Evolutionary conservation across 2,888 invertebrate species (phyloP).

Genomic region (Parnassius mnemosyne): DNA sequence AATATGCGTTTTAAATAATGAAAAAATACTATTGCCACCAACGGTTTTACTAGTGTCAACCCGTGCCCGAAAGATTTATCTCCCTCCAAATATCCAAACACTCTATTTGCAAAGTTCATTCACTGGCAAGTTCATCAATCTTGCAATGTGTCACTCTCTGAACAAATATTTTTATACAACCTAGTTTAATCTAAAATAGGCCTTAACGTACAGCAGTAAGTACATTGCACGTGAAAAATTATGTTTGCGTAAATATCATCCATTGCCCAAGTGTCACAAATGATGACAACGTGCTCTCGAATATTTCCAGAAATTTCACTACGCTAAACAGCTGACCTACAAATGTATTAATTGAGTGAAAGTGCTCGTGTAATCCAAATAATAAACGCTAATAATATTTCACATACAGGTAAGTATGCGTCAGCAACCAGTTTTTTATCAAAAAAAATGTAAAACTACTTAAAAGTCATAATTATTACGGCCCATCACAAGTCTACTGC

Average conservation of each 20-base stretch:
- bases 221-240: conserved; percentile 15
- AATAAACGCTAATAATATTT: too few relatives aligned
- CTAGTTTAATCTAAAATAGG: conserved; percentile 20
- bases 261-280: conserved; percentile 36
- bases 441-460: too few relatives aligned
- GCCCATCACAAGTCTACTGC: too few relatives aligned
- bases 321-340: conserved; percentile 23
- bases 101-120: conserved; percentile 46
- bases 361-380: conserved; percentile 10
- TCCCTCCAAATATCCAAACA: conserved; percentile 31
- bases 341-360: conserved; percentile 24
- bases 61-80: conserved; percentile 34
- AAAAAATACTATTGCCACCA: too few relatives aligned
- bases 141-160: conserved; percentile 36
- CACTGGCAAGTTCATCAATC: conserved; percentile 46
- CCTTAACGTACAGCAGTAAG: conserved; percentile 25
- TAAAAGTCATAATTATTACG: too few relatives aligned
- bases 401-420: too few relatives aligned
- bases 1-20: too few relatives aligned
- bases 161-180: conserved; percentile 26
- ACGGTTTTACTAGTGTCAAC: conserved; percentile 20
- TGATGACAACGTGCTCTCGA: conserved; percentile 43
- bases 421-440: too few relatives aligned
- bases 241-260: conserved; percentile 30
- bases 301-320: conserved; percentile 37